Base-by-base conservation (phyloP, 2,888 invertebrate genomes). In the Heliconius aoede region DNA sequence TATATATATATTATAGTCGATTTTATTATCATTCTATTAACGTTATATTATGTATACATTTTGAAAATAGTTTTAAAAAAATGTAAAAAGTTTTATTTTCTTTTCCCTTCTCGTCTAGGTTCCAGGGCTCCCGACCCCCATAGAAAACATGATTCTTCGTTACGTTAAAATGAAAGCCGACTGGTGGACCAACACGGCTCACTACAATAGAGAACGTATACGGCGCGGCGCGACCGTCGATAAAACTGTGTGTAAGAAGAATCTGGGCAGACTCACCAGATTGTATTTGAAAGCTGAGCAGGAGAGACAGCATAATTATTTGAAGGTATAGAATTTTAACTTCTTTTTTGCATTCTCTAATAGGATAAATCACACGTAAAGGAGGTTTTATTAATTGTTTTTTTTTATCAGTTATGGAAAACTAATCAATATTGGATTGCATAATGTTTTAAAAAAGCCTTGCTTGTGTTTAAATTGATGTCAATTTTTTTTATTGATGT, bases 171-270 rank as follows among this genome's bases (percentile, higher is more conserved):
- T 99, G 97, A 99, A 99, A 90, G 99, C 99, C 0, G 99, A 99
- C 91, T 99, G 99, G 99, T 99, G 99, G 99, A 99, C 99, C 0
- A 99, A 99, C 91, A 99, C 99, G 0, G 99, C 99, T 0, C 99
- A 99, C 90, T 99, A 99, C 92, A 99, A 99, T 94, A 96, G 99
- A 62, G 99, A 99, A 92, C 96, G 99, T 85, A 99, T 99, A 82
- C 96, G 99, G 4, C 96, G 99, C 83, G 99, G 99, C n/a, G 99
- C 99, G 72, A 99, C 99, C 0, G 99, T 99, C 24, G 99, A 99
- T 90, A 99, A 99, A 91, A 99, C 99, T 0, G 99, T 99, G 0
- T 99, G 99, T 91, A 99, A 99, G 94, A 99, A 99, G 95, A 99
- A 99, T 94, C 95, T 99, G 81, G 99, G 99, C 1, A 96, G 99